Evolutionary conservation across 2,888 invertebrate species (phyloP), one percentile per base, ranked within the genome.

Genomic region (Rhagonycha fulva): DNA sequence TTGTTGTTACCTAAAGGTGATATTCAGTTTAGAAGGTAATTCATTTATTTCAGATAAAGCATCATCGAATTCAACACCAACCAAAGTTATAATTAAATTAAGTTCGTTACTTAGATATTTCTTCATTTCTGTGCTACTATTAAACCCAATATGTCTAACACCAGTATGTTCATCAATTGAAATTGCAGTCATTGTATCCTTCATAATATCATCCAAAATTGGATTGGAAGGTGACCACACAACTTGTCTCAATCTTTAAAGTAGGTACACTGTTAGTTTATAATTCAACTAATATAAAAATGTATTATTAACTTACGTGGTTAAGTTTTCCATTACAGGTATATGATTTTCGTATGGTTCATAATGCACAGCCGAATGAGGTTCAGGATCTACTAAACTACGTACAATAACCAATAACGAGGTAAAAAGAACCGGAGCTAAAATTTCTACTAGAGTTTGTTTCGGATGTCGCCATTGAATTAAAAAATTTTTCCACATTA

Each of bases 401-500:
- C 96, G 90, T 72, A 96, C 89, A 11, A 94, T 81, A 7, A 96
- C 92, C 77, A 96, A 88, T 69, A 96, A 86, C 0, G 92, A 85
- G 78, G 92, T 91, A 78, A 95, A 93, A 3, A 92, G 78, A 0
- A 92, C 90, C 0, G 94, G 94, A 47, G 93, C 84, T 0, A 92
- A 74, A 19, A 96, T 86, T 85, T 95, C 95, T 60, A 92, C 85
- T 0, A 89, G 67, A 0, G 95, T 92, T 84, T 94, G 93, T 62
- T 90, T 79, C 70, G 91, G 91, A 85, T 93, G 93, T 78, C 94
- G 89, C 89, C 91, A 92, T 88, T 95, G 94, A 69, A 95, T 90
- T 9, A 93, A 87, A 87, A 92, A 94, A 86, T 96, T 96, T 88
- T 96, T 96, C 95, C 95, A 96, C 86, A 94, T 90, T 78, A 96